Evolutionary conservation across 2,113 vertebrate genomes (phyloP).

Genomic region (Amazona vittata): DNA sequence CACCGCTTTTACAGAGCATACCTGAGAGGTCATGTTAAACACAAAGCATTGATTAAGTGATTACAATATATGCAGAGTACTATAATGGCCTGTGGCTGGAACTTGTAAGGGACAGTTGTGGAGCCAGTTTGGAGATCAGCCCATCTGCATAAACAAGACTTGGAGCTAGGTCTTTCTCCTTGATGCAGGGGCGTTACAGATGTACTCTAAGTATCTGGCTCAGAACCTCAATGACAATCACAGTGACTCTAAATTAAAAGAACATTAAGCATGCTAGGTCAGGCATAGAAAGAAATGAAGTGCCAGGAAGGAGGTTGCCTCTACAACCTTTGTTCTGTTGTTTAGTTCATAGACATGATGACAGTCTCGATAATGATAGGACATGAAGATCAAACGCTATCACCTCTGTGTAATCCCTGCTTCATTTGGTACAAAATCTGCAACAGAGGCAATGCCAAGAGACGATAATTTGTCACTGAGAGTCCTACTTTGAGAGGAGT

Average conservation of each 20-base stretch:
- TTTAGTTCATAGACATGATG: neutral
- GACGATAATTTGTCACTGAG: neutral
- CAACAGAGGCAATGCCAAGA: neutral
- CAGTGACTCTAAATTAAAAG: neutral
- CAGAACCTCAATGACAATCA: neutral
- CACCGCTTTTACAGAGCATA: neutral
- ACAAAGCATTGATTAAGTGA: neutral
- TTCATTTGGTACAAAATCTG: neutral
- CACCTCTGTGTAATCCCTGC: neutral
- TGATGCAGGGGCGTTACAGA: neutral
- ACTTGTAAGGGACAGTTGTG: neutral
- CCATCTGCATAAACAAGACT: neutral
- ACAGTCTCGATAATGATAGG: neutral
- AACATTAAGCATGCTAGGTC: neutral
- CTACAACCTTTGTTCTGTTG: neutral
- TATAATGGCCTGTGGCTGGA: neutral
- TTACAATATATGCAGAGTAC: neutral
- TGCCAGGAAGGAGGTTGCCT: neutral
- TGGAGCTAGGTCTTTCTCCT: neutral
- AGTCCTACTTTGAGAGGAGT: neutral
- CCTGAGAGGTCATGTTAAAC: neutral
- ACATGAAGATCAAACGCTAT: neutral
- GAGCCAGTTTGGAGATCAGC: neutral
- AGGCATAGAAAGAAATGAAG: neutral
- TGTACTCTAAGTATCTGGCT: neutral